A percentile compares a stretch with the other conserved stretches of the same genome.
Conservation (phyloP, 2,797 vertebrate genomes). For the Cirrhinus molitorella region DNA sequence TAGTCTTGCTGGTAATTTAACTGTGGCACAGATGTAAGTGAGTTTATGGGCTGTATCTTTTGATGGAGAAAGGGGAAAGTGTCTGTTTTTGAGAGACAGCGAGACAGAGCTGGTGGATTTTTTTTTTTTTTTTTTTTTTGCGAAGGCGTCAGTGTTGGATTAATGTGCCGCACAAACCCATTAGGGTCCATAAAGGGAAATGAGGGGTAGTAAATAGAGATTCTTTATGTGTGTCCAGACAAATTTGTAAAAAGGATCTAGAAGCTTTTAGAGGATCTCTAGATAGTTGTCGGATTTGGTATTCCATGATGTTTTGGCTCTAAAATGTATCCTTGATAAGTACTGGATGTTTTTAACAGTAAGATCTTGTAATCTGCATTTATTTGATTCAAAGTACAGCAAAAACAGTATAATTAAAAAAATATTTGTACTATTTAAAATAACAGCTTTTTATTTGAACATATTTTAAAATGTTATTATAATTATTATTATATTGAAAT, state of each 20-base stretch:
- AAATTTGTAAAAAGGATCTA: slow-evolving; percentile 3
- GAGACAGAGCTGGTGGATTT: not conserved
- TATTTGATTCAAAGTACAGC: no score
- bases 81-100: slow-evolving; percentile 12
- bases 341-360: no score
- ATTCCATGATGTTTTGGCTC: not conserved
- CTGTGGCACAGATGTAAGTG: slow-evolving; percentile 14
- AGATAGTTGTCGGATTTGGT: not conserved
- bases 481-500: no score
- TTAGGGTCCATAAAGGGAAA: slow-evolving; percentile 43
- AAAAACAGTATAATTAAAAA: no score
- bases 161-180: slow-evolving; percentile 30
- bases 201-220: slow-evolving; percentile 44
- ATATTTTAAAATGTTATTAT: no score
- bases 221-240: slow-evolving; percentile 35
- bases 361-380: no score
- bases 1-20: slow-evolving; percentile 25
- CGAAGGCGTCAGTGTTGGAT: not conserved
- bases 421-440: no score
- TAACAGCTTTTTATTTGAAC: no score
- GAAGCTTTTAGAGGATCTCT: slow-evolving; percentile 3
- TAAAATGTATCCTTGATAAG: not conserved
- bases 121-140: slow-evolving; percentile 9
- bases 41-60: slow-evolving; percentile 29
- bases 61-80: not conserved